phyloP scores from a whole-genome alignment of 2,797 vertebrate species.

The Tokudaia tokunoshimensis region DNA sequence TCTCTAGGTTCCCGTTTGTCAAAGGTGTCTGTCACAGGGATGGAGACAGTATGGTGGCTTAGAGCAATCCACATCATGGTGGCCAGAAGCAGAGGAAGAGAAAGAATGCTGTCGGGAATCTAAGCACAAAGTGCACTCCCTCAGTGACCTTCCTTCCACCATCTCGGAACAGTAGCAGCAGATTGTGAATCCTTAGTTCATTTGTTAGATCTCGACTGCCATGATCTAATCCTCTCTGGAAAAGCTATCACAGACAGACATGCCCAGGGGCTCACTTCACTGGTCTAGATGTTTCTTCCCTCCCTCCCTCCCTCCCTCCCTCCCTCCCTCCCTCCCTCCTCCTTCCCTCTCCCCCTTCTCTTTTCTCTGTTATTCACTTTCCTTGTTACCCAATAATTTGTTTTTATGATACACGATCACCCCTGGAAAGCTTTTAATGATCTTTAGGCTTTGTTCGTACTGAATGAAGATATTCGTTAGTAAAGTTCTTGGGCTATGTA shows the following conservation, averaged over 20 bases:
- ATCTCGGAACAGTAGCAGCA: background rate
- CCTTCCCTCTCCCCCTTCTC: too few relatives aligned
- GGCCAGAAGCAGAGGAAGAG: background rate
- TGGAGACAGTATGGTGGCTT: background rate
- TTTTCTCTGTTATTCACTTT: background rate
- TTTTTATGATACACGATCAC: conserved; percentile 35
- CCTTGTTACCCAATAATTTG: background rate
- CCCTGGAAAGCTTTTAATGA: background rate
- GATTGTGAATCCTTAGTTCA: background rate
- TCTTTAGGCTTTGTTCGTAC: background rate
- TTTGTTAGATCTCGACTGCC: background rate
- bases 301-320: background rate
- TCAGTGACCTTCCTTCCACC: background rate
- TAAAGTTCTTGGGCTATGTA: conserved; percentile 21
- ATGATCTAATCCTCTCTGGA: background rate
- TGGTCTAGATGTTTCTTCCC: background rate
- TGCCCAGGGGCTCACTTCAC: background rate
- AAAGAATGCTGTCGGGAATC: background rate
- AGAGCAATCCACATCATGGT: background rate
- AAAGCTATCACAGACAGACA: background rate
- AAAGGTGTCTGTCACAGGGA: background rate
- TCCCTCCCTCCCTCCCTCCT: background rate
- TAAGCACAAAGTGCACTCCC: background rate
- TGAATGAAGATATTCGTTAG: conserved; percentile 18
- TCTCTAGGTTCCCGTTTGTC: background rate